Conservation (phyloP, 1,140 invertebrate species). For the Drosophila subobscura region DNA sequence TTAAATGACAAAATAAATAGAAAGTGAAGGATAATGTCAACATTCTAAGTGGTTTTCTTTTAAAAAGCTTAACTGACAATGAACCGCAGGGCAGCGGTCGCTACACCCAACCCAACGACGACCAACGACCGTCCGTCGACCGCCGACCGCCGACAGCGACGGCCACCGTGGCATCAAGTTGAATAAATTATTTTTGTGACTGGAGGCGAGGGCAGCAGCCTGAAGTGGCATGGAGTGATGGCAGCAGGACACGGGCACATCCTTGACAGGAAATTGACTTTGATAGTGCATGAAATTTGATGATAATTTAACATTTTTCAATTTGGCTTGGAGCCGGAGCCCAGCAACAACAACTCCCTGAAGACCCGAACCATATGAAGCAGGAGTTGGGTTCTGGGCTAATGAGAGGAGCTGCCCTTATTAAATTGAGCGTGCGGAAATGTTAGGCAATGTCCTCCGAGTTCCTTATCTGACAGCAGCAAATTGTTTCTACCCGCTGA, state of each 20-base stretch:
- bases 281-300: constrained; percentile 81
- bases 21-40: constrained; percentile 83
- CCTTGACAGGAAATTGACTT: constrained; percentile 73
- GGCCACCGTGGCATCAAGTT: constrained; percentile 62
- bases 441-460: constrained; percentile 44
- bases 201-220: constrained; percentile 24
- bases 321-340: constrained; percentile 40
- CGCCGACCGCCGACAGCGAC: constrained; percentile 29
- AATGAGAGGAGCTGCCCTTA: constrained; percentile 46
- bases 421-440: constrained; percentile 53
- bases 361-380: constrained; percentile 13
- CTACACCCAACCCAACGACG: neutral
- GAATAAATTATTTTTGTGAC: constrained; percentile 79
- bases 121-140: constrained; percentile 1
- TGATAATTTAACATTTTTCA: constrained; percentile 75
- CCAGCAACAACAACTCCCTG: neutral
- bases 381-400: constrained; percentile 9
- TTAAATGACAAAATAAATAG: constrained; percentile 83
- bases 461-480: constrained; percentile 42
- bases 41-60: constrained; percentile 83
- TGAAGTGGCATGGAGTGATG: neutral
- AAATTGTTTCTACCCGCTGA: constrained; percentile 51
- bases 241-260: constrained; percentile 26
- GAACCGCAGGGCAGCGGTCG: constrained; percentile 76
- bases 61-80: constrained; percentile 82